These are phyloP conservation scores for Parasteatoda tepidariorum DNA, from an alignment of 1,140 invertebrate genomes.

Conservation along the genomic window DNA sequence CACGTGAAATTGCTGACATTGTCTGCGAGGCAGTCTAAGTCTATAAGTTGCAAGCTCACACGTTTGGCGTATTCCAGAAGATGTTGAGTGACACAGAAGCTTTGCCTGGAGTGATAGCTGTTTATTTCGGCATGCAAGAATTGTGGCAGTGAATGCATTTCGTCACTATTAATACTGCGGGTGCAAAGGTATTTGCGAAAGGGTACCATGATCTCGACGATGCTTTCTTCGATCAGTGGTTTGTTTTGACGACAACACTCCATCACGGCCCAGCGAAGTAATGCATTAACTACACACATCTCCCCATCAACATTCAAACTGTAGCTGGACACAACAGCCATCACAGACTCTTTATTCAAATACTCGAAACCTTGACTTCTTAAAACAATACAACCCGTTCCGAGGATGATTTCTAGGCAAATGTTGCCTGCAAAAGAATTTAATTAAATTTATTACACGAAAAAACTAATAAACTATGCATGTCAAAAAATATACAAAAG, in stretches of 20 bases:
- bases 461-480: background rate
- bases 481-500: too few relatives aligned
- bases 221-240: conserved; percentile 53
- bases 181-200: conserved; percentile 53
- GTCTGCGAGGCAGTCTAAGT: conserved; percentile 48
- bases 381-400: conserved; percentile 51
- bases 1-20: conserved; percentile 56
- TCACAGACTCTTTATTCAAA: conserved; percentile 49
- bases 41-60: conserved; percentile 41
- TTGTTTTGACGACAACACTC: conserved; percentile 58
- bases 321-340: conserved; percentile 55
- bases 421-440: conserved; percentile 27
- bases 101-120: conserved; percentile 54
- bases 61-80: conserved; percentile 52
- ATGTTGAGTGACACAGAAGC: conserved; percentile 51
- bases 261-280: conserved; percentile 57
- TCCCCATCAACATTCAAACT: conserved; percentile 53
- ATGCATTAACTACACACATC: conserved; percentile 57
- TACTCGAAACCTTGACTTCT: conserved; percentile 59
- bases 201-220: conserved; percentile 50
- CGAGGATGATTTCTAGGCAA: conserved; percentile 46
- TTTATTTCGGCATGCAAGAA: conserved; percentile 56
- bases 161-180: conserved; percentile 50
- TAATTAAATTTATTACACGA: background rate
- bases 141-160: conserved; percentile 46